Evolutionary conservation across 2,113 vertebrate genomes (phyloP).

Genomic region (Megalops atlanticus): DNA sequence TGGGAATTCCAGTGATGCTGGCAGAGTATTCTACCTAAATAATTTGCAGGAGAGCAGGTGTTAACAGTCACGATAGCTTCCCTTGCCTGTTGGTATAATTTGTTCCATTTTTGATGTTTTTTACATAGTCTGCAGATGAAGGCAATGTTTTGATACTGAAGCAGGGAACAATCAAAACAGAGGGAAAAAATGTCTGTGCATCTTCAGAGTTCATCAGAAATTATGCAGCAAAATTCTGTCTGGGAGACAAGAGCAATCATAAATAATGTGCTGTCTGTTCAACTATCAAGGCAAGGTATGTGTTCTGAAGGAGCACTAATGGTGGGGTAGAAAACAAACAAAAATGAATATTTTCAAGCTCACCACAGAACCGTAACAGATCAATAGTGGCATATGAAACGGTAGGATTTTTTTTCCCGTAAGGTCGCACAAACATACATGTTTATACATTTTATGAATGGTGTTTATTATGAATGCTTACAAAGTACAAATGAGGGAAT

Average conservation of each 20-base stretch:
- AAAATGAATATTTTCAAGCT: neutral
- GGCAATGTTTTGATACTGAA: neutral
- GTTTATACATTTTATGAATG: too few species aligned
- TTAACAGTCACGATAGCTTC: neutral
- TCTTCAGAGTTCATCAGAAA: neutral
- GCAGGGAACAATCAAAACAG: constrained; percentile 9
- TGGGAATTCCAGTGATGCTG: neutral
- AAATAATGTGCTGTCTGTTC: neutral
- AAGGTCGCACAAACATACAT: too few species aligned
- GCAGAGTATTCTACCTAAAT: neutral
- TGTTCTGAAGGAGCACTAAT: neutral
- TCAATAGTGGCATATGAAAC: neutral
- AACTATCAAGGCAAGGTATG: neutral
- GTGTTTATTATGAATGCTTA: too few species aligned
- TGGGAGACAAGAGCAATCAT: neutral
- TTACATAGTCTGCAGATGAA: neutral
- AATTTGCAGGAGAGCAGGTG: neutral
- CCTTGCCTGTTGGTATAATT: neutral
- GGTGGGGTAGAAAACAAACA: neutral
- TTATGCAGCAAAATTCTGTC: neutral
- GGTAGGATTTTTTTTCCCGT: too few species aligned
- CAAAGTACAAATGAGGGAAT: too few species aligned
- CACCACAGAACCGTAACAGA: neutral
- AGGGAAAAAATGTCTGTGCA: neutral
- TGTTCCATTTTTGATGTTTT: neutral